Evolutionary conservation across 2,888 invertebrate species (phyloP).

Genomic region (Altica lythri): DNA sequence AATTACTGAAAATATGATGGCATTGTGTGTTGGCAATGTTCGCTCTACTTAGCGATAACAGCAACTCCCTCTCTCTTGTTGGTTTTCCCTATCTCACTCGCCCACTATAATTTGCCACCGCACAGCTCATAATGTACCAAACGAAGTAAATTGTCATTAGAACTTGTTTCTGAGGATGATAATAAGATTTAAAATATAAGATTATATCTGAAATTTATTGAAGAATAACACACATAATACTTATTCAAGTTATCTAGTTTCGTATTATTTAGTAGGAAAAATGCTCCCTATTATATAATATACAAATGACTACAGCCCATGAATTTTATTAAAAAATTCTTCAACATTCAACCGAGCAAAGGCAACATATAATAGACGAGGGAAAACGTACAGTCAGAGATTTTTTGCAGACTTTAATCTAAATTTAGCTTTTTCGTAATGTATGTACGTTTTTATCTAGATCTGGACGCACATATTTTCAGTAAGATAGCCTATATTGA

Average conservation of each 20-base stretch:
- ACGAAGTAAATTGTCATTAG: constrained; percentile 29
- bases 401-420: neutral
- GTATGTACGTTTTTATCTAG: neutral
- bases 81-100: constrained; percentile 1
- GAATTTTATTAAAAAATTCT: too few relatives aligned
- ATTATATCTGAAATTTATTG: too few relatives aligned
- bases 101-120: constrained; percentile 26
- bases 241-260: too few relatives aligned
- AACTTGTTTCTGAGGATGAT: constrained; percentile 26
- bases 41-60: constrained; percentile 27
- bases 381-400: neutral
- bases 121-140: constrained; percentile 22
- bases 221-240: too few relatives aligned
- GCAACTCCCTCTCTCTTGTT: neutral
- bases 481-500: neutral
- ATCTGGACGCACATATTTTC: neutral
- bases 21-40: constrained; percentile 23
- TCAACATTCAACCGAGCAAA: too few relatives aligned
- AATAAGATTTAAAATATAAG: constrained; percentile 10
- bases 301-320: too few relatives aligned
- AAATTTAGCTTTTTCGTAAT: constrained; percentile 1
- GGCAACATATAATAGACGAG: too few relatives aligned
- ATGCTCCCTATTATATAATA: too few relatives aligned
- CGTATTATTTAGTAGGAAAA: too few relatives aligned
- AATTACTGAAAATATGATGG: constrained; percentile 36